phyloP scores from a whole-genome alignment of 1,140 invertebrate genomes.

The Pseudoatta argentina region DNA sequence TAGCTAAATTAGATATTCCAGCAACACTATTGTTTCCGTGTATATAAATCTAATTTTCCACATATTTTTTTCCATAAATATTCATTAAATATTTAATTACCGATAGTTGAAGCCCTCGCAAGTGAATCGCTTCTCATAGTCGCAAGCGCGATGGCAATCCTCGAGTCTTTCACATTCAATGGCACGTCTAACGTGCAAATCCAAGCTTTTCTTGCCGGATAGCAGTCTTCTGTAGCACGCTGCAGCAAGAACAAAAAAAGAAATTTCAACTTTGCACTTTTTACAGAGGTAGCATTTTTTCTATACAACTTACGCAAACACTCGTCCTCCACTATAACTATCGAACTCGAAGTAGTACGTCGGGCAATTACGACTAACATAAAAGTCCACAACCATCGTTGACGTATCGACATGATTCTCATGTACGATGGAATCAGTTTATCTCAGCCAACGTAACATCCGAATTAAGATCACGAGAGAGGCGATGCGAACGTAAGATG shows the following conservation, averaged over 20 bases:
- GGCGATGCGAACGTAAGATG: background rate
- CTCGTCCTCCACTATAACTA: conserved; percentile 51
- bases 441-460: background rate
- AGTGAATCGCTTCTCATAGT: conserved; percentile 90
- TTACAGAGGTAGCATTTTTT: background rate
- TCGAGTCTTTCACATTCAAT: conserved; percentile 90
- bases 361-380: conserved; percentile 22
- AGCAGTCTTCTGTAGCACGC: conserved; percentile 91
- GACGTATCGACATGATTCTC: conserved; percentile 32
- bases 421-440: conserved; percentile 13
- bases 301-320: conserved; percentile 68
- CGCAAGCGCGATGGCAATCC: conserved; percentile 91
- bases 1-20: no score
- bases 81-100: conserved; percentile 82
- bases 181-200: conserved; percentile 89
- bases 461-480: conserved; percentile 30
- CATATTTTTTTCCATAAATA: background rate
- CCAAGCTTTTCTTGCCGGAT: conserved; percentile 89
- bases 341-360: conserved; percentile 26
- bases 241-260: conserved; percentile 81
- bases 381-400: conserved; percentile 54
- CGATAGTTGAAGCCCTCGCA: conserved; percentile 95
- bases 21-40: no score
- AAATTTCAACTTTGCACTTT: conserved; percentile 56
- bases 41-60: background rate